phyloP scores from a whole-genome alignment of 2,888 invertebrate genomes.

The Xestia c-nigrum region DNA sequence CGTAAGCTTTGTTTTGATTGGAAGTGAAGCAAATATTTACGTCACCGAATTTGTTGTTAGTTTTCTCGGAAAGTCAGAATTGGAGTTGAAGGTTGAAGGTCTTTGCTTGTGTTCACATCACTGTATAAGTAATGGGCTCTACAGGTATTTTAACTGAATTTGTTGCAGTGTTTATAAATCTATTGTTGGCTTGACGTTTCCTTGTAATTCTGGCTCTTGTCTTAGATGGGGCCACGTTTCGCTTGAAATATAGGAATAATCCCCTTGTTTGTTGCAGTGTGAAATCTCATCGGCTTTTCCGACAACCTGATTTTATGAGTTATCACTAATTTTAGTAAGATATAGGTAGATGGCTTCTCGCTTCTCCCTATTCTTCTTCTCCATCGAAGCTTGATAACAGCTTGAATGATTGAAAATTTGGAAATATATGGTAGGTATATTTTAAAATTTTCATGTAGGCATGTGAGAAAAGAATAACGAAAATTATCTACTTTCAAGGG shows the following conservation, averaged over 20 bases:
- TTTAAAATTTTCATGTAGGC: no score
- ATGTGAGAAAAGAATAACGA: no score
- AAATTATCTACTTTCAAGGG: not conserved
- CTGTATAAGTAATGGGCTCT: constrained; percentile 9
- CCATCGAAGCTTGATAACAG: not conserved
- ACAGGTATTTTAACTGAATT: constrained; percentile 37
- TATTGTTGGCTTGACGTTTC: not conserved
- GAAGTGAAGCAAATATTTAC: constrained; percentile 48
- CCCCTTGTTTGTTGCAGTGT: not conserved
- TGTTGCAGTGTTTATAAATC: constrained; percentile 8
- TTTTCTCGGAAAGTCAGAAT: not conserved
- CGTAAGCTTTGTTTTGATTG: constrained; percentile 55
- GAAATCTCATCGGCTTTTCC: not conserved
- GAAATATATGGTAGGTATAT: no score
- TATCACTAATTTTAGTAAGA: not conserved
- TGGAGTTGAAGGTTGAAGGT: not conserved
- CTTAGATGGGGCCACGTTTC: not conserved
- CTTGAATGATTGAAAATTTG: not conserved
- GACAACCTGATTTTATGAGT: not conserved
- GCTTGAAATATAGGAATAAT: not conserved
- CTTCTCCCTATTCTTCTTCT: not conserved
- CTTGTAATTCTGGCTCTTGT: not conserved
- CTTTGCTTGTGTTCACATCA: constrained; percentile 5
- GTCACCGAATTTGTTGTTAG: constrained; percentile 17
- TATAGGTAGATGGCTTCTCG: no score